Evolutionary conservation across 2,888 invertebrate species (phyloP), one percentile per base, ranked within the genome.

Genomic region (Harpagoxenus sublaevis): DNA sequence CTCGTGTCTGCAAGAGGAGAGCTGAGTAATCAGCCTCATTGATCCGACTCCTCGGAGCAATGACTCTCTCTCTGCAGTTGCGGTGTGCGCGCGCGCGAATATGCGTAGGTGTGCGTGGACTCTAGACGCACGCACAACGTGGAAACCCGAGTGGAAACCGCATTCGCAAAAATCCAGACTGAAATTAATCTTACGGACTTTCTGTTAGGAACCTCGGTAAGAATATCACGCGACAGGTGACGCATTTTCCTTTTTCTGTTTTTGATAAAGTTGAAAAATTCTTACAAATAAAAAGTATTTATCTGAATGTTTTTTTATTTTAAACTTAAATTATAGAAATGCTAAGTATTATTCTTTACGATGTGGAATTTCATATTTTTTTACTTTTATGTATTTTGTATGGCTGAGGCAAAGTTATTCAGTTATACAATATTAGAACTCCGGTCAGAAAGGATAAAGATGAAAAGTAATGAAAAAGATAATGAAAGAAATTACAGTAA

Each of bases 1-100:
- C 71, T 88, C 88, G 83, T 71, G 88, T 89, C 89, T 89, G 86
- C 87, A 65, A 87, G 87, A 85, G 89, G 84, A 78, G 83, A 55
- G 83, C 84, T 85, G 88, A 89, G 89, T 90, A 91, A 91, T 90
- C 89, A 90, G 88, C 78, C 89, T 90, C 91, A 90, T 89, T 90
- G 91, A 90, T 91, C 89, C 89, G 85, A 77, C 87, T 83, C 84
- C 85, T 85, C 86, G 91, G 90, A 88, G 86, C 91, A 89, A 91
- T 89, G 91, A 91, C 90, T 90, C 88, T 86, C 71, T 73, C 31
- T 60, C 63, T 42, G 68, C 48, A 68, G 55, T 81, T 70, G 35
- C 68, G 68, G 39, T 15, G 18, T 66, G 39, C 62, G 31, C 66
- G 55, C 65, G 79, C 35, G 45, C 23, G 9, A 55, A n/a, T 12